Conservation (phyloP, 64 coral and sea anemone genomes). For the Orbicella faveolata region DNA sequence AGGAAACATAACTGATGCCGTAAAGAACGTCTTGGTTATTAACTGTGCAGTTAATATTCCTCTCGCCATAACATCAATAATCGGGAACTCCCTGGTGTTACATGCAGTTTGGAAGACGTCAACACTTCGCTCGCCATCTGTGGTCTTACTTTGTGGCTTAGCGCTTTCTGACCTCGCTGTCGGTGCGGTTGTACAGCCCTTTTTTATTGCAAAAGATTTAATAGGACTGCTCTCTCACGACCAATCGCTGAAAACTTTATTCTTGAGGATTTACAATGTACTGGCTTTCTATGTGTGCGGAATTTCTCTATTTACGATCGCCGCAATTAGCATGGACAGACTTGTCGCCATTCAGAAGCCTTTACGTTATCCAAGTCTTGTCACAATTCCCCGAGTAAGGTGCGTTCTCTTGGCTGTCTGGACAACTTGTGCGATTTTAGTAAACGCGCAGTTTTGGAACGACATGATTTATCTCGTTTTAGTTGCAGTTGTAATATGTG, state of each 20-base stretch:
- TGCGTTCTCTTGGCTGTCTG: not conserved
- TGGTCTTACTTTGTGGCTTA: not conserved
- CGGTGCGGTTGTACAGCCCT: not conserved
- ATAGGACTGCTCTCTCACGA: not conserved
- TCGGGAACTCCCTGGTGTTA: not conserved
- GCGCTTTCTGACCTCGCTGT: constrained; percentile 1
- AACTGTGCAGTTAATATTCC: not conserved
- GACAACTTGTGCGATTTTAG: not conserved
- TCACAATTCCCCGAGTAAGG: not conserved
- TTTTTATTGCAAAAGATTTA: not conserved
- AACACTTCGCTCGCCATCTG: not conserved
- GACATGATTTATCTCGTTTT: not conserved
- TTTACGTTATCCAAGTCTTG: not conserved
- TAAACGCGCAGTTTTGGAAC: not conserved
- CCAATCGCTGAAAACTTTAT: not conserved
- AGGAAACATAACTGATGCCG: not conserved
- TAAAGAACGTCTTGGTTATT: not conserved
- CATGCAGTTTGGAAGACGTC: not conserved
- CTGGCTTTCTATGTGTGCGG: not conserved
- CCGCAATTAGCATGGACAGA: not conserved
- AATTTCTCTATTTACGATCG: not conserved
- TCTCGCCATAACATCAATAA: not conserved
- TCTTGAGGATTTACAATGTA: not conserved
- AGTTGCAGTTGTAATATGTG: not conserved
- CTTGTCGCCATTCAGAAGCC: not conserved